Percentiles rank a stretch among this genome's conserved stretches.
phyloP scores from a whole-genome alignment of 2,797 vertebrate species.

The Choloepus didactylus region DNA sequence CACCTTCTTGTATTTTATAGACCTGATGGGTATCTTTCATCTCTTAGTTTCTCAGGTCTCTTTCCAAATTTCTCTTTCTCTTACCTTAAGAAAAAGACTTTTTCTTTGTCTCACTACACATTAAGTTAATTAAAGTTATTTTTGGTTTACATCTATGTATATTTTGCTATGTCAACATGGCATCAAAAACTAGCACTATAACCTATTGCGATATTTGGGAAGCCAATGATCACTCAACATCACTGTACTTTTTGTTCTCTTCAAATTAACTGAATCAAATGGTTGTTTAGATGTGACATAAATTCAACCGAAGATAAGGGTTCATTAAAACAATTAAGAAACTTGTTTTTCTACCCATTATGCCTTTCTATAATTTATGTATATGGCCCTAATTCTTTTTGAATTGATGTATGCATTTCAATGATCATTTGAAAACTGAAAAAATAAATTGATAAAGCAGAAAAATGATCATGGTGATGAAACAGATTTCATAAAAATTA shows the following conservation, averaged over 20 bases:
- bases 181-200: constrained; percentile 10
- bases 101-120: neutral
- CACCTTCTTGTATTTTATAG: neutral
- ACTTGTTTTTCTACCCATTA: neutral
- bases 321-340: constrained; percentile 19
- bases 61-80: neutral
- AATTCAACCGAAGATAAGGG: neutral
- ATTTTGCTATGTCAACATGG: neutral
- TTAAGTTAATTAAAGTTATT: neutral
- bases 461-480: neutral
- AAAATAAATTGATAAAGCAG: neutral
- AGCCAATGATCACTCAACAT: neutral
- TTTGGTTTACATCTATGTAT: neutral
- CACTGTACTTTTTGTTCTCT: neutral
- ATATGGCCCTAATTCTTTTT: neutral
- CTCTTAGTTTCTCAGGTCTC: neutral
- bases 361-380: neutral
- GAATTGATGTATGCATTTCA: neutral
- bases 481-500: constrained; percentile 34
- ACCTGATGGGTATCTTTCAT: neutral
- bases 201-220: neutral
- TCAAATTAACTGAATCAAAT: constrained; percentile 2
- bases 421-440: constrained; percentile 8
- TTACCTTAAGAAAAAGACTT: neutral
- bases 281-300: neutral